phyloP scores from a whole-genome alignment of 1,140 invertebrate genomes.

The Sycophaga agraensis region DNA sequence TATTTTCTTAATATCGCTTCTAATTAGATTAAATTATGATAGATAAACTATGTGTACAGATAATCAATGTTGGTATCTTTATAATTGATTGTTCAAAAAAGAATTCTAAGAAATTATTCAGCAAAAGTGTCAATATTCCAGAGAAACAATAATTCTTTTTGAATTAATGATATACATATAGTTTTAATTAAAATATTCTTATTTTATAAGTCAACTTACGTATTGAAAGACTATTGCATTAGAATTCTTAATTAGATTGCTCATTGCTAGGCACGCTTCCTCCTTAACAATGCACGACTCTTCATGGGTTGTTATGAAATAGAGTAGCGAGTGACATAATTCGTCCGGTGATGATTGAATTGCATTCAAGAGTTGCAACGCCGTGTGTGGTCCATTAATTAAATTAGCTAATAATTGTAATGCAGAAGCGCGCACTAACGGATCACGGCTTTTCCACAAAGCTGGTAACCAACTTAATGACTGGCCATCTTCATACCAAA shows the following conservation, averaged over 20 bases:
- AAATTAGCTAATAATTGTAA: conserved; percentile 58
- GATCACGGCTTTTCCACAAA: conserved; percentile 58
- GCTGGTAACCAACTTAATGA: conserved; percentile 52
- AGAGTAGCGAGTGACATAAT: conserved; percentile 44
- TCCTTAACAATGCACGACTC: conserved; percentile 52
- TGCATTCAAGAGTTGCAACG: conserved; percentile 50
- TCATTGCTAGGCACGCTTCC: conserved; percentile 48
- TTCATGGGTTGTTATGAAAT: conserved; percentile 39
- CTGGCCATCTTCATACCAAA: conserved; percentile 46
- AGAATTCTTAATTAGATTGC: conserved; percentile 46
- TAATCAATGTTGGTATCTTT: no score
- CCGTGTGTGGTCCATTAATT: conserved; percentile 44
- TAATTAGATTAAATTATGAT: no score
- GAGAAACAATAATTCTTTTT: no score
- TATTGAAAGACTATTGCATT: conserved; percentile 41
- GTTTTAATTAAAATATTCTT: neutral
- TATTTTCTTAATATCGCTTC: no score
- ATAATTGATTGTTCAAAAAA: no score
- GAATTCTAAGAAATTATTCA: neutral
- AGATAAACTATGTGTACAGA: no score
- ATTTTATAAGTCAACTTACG: conserved; percentile 32
- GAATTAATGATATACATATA: no score
- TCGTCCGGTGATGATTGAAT: conserved; percentile 42
- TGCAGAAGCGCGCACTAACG: conserved; percentile 57
- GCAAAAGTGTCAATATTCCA: no score